Conservation (phyloP, 35 echinoderm and acorn worm genomes). For the Acanthaster planci region DNA sequence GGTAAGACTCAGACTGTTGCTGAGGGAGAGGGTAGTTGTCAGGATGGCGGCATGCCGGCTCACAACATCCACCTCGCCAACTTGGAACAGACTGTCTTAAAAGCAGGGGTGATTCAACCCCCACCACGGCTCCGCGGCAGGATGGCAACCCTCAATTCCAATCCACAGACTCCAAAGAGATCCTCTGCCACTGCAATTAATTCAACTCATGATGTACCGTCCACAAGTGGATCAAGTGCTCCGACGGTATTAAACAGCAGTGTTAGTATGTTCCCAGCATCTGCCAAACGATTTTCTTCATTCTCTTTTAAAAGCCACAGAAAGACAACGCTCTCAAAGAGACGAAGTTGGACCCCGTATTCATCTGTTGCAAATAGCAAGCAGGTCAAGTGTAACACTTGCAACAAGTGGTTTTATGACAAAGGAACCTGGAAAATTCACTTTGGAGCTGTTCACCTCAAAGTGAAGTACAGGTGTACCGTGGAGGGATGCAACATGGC, state of each 20-base stretch:
- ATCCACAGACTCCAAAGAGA: not conserved
- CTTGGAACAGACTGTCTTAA: conserved; percentile 25
- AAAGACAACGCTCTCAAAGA: not conserved
- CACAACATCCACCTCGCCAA: conserved; percentile 34
- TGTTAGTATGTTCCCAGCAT: not conserved
- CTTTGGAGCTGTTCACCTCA: conserved; percentile 51
- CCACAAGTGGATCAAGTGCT: not conserved
- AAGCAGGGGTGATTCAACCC: conserved; percentile 4
- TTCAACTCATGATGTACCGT: not conserved
- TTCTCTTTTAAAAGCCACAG: conserved; percentile 15
- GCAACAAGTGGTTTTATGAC: conserved; percentile 57
- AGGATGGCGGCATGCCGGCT: not conserved
- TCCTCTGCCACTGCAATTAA: not conserved
- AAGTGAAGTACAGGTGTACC: conserved; percentile 57
- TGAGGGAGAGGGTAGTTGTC: not conserved
- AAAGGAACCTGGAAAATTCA: conserved; percentile 69
- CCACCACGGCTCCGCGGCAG: not conserved
- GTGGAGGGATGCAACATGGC: conserved; percentile 63
- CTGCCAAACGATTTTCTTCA: not conserved
- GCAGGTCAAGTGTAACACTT: conserved; percentile 48
- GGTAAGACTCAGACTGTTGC: not conserved
- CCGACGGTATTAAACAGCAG: not conserved
- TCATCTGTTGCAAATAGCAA: conserved; percentile 24
- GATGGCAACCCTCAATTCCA: not conserved
- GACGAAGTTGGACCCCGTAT: not conserved